Evolutionary conservation across 1,140 invertebrate species (phyloP), one percentile per base, ranked within the genome.

Genomic region (Anastrepha ludens): DNA sequence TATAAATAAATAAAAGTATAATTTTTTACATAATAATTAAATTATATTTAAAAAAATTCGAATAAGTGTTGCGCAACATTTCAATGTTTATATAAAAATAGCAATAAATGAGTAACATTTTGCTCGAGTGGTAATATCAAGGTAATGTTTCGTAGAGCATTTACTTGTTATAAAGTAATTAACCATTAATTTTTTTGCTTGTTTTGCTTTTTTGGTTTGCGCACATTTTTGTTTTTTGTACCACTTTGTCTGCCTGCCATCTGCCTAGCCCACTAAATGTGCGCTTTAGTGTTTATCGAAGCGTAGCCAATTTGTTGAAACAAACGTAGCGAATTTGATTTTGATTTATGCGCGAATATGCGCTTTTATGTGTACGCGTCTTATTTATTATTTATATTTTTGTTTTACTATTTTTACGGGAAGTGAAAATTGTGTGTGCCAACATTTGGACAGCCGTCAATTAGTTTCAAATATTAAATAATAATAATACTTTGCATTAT

Each of bases 271-370:
- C 8, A 78, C 1, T 41, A 47, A 3, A 47, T 47, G 4, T 74
- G 9, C 3, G 70, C 7, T 74, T 47, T 74, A 17, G 70, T 74
- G 47, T 11, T 55, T 55, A 74, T 7, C 55, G 44, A 74, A 58
- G 67, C 65, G 8, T 13, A 58, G 39, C 58, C 58, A 87, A 87
- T 39, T 87, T 87, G 50, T 87, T 78, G 41, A n/a, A 78, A 78
- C 44, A 78, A 78, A 78, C 47, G 47, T 78, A 8, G 70, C 47
- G 15, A 50, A 78, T 50, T 78, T 55, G 3, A 2, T 2, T 20
- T 78, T 78, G 41, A 50, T 78, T 78, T 78, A 78, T 78, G 70
- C 70, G 9, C n/a, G 50, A 78, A 78, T 78, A 20, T 50, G 39
- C 5, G 15, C 7, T 55, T 78, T 20, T 55, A 81, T 58, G 7